Evolutionary conservation across 1,140 invertebrate species (phyloP), one percentile per base, ranked within the genome.

Genomic region (Glossosoma conforme): DNA sequence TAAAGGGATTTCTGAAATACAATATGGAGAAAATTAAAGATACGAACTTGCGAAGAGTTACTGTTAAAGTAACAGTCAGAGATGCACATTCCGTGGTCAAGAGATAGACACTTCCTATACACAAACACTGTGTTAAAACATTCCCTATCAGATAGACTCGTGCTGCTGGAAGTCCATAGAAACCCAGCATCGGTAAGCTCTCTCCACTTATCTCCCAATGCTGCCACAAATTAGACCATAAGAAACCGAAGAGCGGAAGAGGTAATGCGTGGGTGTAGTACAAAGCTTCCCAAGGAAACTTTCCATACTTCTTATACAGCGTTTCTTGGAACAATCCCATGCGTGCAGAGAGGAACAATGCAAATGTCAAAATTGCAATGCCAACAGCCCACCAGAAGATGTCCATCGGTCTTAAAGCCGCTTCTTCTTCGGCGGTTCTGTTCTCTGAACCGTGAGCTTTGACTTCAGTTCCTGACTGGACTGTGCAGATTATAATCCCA

Each of bases 261-360:
- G 93, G 89, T 15, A 96, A 64, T n/a, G 86, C 73, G 77, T 97
- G 93, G 78, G 92, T 95, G 64, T 91, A 98, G 72, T 87, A 99
- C 9, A 99, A 72, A 11, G 95, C 92, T 75, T 99, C 97, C 57
- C 83, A 79, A 0, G 96, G 90, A 78, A 97, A 87, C 74, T 98
- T 98, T 41, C 96, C 96, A 72, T 88, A 86, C 47, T 83, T 82
- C 49, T 75, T 74, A 64, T 94, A 93, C 3, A 98, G 70, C 6
- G 81, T 81, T 74, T 99, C 95, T 75, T 99, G 97, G 67, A 89
- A 97, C 52, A 99, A 92, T 2, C 96, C 97, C 89, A 98, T 93
- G 50, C 89, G 76, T 4, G 97, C 93, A 1, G 96, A 97, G 46
- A 97, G 76, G 53, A 99, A 87, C 22, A 99, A 70, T 0, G 93